Evolutionary conservation across 2,888 invertebrate species (phyloP), one percentile per base, ranked within the genome.

Genomic region (Macropis europaea): DNA sequence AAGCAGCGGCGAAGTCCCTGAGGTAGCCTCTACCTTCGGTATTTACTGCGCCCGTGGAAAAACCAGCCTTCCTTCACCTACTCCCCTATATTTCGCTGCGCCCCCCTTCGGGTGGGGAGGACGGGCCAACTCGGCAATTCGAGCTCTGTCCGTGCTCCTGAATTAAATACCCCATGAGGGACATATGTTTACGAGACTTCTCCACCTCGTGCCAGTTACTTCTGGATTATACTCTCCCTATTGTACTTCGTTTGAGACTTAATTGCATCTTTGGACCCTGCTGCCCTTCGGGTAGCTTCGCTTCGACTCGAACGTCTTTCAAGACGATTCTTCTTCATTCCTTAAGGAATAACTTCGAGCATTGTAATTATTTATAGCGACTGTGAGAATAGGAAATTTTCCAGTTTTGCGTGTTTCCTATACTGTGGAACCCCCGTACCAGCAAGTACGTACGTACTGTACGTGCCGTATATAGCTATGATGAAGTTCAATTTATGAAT

Each of bases 21-120:
- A 73, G 79, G 74, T 81, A 63, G 74, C 79, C 77, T 77, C 71
- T 60, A 74, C 77, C 76, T 81, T 63, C 77, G 71, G 76, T 81
- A 81, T 81, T 81, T 81, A 81, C 81, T 77, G 57, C 69, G 68
- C 75, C 75, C 70, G 38, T 60, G 67, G 73, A 78, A 79, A 79
- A 77, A 73, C 72, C 53, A 48, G 61, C 64, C 47, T 79, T 66
- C 48, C 62, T 62, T 73, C 73, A 63, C 47, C 48, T 34, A 24
- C 70, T 48, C 63, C 62, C 45, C 45, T 62, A 60, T 47, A 62
- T 79, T 68, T 71, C 50, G 67, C 57, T 52, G 30, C 52, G 45
- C 24, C 50, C 32, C 52, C 52, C 50, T 15, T 19, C 43, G 50
- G 26, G 32, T 6, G 26, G 1, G 48, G 19, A 15, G 47, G 7